These are phyloP conservation scores for Lumbricus terrestris DNA, from an alignment of 2,888 invertebrate species.

Conservation along the genomic window DNA sequence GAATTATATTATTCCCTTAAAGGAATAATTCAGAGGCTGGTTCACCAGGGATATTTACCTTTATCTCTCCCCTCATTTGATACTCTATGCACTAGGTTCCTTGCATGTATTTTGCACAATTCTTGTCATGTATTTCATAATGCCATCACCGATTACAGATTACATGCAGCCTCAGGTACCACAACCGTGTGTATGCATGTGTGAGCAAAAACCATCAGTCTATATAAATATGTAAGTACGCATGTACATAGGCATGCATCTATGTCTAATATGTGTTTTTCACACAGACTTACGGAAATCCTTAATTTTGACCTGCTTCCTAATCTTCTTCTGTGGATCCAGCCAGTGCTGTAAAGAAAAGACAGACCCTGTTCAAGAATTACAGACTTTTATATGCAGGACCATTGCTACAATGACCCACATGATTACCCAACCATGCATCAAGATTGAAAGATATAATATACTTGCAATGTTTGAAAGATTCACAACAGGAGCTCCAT, in stretches of 20 bases:
- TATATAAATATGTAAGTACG: neutral
- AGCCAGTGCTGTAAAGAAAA: conserved; percentile 80
- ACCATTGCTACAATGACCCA: neutral
- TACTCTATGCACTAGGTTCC: too few relatives aligned
- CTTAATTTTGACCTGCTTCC: conserved; percentile 96
- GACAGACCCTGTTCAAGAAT: neutral
- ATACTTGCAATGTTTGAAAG: neutral
- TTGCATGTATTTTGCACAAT: too few relatives aligned
- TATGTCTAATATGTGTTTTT: neutral
- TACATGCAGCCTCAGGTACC: too few relatives aligned
- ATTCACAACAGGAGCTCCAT: neutral
- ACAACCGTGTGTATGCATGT: neutral
- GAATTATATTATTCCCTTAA: too few relatives aligned
- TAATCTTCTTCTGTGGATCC: conserved; percentile 94
- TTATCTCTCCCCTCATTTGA: too few relatives aligned
- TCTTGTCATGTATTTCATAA: too few relatives aligned
- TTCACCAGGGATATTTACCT: too few relatives aligned
- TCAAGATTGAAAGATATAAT: neutral
- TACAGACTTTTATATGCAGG: too few relatives aligned
- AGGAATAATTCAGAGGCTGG: too few relatives aligned
- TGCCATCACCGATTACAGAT: too few relatives aligned
- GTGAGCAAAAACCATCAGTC: neutral
- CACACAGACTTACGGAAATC: conserved; percentile 24
- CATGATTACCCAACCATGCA: neutral
- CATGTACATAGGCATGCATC: neutral